Conservation (phyloP, 2,113 vertebrate species). For the Polypterus senegalus region DNA sequence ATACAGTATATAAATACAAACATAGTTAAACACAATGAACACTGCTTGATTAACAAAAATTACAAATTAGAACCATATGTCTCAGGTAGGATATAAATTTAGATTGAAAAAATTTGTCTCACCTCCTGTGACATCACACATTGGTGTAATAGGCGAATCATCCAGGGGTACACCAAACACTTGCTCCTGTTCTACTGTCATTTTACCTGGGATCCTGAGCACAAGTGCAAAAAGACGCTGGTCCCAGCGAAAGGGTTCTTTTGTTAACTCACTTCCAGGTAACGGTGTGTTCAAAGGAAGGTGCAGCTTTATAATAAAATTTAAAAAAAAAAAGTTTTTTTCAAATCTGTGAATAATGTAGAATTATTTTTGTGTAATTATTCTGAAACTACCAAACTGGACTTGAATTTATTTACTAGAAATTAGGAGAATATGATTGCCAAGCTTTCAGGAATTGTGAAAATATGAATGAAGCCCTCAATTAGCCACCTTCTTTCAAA, state of each 20-base stretch:
- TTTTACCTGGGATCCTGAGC: conserved; percentile 67
- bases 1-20: no score
- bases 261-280: conserved; percentile 83
- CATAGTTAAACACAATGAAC: not conserved
- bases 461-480: no score
- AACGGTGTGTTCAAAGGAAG: conserved; percentile 84
- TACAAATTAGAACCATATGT: not conserved
- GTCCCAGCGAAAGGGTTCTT: conserved; percentile 91
- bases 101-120: conserved; percentile 11
- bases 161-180: conserved; percentile 68
- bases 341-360: no score
- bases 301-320: conserved; percentile 63
- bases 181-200: conserved; percentile 66
- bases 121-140: conserved; percentile 92
- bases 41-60: not conserved
- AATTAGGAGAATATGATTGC: no score
- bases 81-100: no score
- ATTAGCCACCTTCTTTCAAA: no score
- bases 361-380: no score
- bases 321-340: not conserved
- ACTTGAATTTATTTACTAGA: no score
- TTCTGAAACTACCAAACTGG: no score
- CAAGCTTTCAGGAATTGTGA: no score
- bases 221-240: conserved; percentile 83
- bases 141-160: conserved; percentile 84